Conservation (phyloP, 1,140 invertebrate species). For the Drosophila triauraria region DNA sequence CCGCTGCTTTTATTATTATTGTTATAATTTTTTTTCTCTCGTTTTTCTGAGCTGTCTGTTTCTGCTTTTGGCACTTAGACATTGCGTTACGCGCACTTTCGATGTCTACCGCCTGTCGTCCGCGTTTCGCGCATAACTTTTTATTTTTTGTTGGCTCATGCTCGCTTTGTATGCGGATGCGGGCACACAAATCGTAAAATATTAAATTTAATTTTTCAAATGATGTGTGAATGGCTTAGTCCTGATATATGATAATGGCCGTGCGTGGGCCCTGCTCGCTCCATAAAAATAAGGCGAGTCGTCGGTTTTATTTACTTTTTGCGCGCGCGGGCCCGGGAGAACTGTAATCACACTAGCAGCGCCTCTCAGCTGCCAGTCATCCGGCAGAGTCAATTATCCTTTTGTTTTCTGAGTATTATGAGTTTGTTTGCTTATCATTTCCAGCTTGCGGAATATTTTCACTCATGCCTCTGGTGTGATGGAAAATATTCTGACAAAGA, state of each 20-base stretch:
- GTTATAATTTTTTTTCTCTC: slow-evolving; percentile 60
- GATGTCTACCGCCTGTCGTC: slow-evolving; percentile 19
- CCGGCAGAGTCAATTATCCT: slow-evolving; percentile 35
- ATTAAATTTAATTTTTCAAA: slow-evolving; percentile 83
- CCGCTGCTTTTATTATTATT: slow-evolving; percentile 77
- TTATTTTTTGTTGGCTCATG: slow-evolving; percentile 63
- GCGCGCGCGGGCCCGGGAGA: slow-evolving; percentile 8
- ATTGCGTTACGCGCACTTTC: slow-evolving; percentile 71
- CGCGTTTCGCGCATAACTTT: slow-evolving; percentile 64
- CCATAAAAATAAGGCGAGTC: slow-evolving; percentile 40
- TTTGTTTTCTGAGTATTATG: slow-evolving; percentile 28
- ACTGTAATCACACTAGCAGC: slow-evolving; percentile 42
- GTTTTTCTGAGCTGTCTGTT: slow-evolving; percentile 53
- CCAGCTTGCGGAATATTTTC: slow-evolving; percentile 9
- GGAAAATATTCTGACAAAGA: slow-evolving; percentile 18
- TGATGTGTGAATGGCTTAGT: slow-evolving; percentile 82
- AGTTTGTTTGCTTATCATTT: slow-evolving; percentile 33
- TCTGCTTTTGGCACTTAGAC: slow-evolving; percentile 71
- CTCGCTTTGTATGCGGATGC: slow-evolving; percentile 46
- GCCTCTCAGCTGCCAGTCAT: slow-evolving; percentile 13
- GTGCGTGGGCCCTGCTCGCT: slow-evolving; percentile 14
- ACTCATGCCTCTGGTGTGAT: neutral
- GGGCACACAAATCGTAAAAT: slow-evolving; percentile 78
- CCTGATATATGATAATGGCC: slow-evolving; percentile 77
- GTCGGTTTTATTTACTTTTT: slow-evolving; percentile 39